Conservation (phyloP, 1,140 invertebrate genomes). For the Drosophila ogumai region DNA sequence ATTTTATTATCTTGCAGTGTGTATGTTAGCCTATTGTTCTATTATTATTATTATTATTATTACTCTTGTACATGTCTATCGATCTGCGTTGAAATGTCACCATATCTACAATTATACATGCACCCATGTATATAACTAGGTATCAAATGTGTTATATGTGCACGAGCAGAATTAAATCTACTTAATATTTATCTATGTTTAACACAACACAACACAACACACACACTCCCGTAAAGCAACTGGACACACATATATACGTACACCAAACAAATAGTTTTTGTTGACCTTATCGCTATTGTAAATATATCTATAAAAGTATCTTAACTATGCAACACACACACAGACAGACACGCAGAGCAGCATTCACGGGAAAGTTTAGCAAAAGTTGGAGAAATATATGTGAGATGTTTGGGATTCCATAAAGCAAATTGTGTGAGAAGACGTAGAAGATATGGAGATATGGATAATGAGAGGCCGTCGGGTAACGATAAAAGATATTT, state of each 20-base stretch:
- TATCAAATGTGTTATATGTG: conserved; percentile 46
- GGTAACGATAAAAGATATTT: conserved; percentile 75
- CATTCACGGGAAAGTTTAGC: conserved; percentile 56
- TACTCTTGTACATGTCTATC: conserved; percentile 52
- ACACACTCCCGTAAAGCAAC: conserved; percentile 44
- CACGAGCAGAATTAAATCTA: conserved; percentile 62
- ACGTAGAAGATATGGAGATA: conserved; percentile 36
- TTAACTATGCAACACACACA: conserved; percentile 57
- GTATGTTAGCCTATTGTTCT: conserved; percentile 76
- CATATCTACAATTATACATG: conserved; percentile 33
- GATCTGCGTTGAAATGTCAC: conserved; percentile 31
- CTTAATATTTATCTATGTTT: conserved; percentile 68
- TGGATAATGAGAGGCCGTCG: conserved; percentile 47
- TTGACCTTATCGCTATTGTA: conserved; percentile 76
- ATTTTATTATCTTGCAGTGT: conserved; percentile 76
- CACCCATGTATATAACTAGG: conserved; percentile 30
- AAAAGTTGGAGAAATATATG: conserved; percentile 62
- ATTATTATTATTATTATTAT: conserved; percentile 60
- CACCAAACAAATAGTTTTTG: conserved; percentile 63
- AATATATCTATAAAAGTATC: conserved; percentile 65
- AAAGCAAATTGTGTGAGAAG: conserved; percentile 44
- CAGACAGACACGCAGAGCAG: conserved; percentile 22
- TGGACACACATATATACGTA: conserved; percentile 48
- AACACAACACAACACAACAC: conserved; percentile 49
- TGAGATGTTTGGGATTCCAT: conserved; percentile 57